These are phyloP conservation scores for Nycticorax nycticorax DNA, from an alignment of 2,113 vertebrate genomes.

Conservation along the genomic window DNA sequence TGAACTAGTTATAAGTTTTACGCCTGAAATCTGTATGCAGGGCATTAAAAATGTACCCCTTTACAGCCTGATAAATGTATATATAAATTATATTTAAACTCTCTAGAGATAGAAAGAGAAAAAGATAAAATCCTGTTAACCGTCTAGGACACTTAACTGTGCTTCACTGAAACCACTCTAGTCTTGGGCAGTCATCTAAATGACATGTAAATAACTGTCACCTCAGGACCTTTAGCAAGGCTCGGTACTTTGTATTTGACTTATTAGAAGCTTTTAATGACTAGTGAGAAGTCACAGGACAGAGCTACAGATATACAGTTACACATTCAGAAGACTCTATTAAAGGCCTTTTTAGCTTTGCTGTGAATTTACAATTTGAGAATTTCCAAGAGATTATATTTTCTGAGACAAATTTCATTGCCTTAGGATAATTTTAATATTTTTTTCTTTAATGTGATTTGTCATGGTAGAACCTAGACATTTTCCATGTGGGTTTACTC, in stretches of 20 bases:
- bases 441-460: conserved; percentile 31
- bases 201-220: background rate
- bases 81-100: background rate
- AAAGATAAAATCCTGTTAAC: background rate
- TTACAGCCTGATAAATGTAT: background rate
- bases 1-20: background rate
- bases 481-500: conserved; percentile 13
- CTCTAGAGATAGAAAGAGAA: background rate
- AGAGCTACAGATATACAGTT: background rate
- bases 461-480: conserved; percentile 10
- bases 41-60: background rate
- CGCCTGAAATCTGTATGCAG: background rate
- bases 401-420: conserved; percentile 35
- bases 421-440: background rate
- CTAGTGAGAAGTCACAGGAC: background rate
- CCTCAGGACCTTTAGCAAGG: background rate
- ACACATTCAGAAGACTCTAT: background rate
- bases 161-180: background rate
- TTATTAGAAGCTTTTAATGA: background rate
- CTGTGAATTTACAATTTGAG: conserved; percentile 24
- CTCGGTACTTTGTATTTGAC: background rate
- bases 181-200: background rate
- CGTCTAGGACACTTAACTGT: background rate
- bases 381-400: conserved; percentile 38
- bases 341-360: conserved; percentile 10